Conservation (phyloP, 2,113 vertebrate species). For the Bubalus kerabau region DNA sequence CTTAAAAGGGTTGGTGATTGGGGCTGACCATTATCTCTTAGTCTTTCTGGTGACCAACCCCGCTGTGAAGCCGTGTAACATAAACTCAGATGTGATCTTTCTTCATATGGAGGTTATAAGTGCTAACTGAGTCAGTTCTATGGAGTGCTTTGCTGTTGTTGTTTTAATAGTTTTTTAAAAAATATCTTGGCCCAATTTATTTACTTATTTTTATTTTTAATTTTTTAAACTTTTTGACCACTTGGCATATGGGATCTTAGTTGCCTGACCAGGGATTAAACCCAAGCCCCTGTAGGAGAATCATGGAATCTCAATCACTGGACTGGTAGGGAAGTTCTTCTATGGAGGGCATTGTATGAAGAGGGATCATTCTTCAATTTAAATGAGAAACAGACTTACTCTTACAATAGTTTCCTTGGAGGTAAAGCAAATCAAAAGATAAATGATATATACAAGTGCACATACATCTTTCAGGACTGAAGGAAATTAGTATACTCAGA, state of each 20-base stretch:
- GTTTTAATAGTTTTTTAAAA: not conserved
- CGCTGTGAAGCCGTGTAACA: not conserved
- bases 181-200: not conserved
- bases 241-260: not conserved
- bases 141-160: not conserved
- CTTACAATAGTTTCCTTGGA: not conserved
- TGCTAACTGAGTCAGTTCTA: not conserved
- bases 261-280: not conserved
- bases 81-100: not conserved
- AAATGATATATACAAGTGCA: not conserved
- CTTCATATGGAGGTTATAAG: not conserved
- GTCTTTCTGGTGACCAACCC: not conserved
- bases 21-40: not conserved
- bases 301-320: not conserved
- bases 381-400: not conserved
- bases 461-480: not conserved
- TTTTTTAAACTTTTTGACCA: not conserved
- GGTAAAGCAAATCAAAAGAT: not conserved
- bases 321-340: not conserved
- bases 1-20: not conserved
- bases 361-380: not conserved
- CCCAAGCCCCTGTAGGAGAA: not conserved
- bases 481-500: not conserved
- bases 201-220: not conserved
- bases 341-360: not conserved